These are phyloP conservation scores for Brachionus angularis DNA, from an alignment of 1,140 invertebrate species.

Conservation along the genomic window DNA sequence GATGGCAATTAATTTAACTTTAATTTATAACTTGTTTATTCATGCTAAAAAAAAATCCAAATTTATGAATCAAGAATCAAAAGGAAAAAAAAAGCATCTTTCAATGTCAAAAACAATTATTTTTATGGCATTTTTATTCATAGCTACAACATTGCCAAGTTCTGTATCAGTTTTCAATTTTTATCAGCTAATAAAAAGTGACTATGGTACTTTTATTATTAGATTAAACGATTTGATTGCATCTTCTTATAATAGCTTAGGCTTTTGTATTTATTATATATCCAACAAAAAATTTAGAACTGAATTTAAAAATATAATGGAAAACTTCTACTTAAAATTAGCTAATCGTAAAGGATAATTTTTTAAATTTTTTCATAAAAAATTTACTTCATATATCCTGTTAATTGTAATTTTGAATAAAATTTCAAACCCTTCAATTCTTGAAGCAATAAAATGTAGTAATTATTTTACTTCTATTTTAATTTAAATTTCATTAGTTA, in stretches of 20 bases:
- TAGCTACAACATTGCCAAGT: not conserved
- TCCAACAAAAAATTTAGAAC: not conserved
- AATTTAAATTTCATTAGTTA: too few relatives aligned
- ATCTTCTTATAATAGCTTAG: not conserved
- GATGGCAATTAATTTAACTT: not conserved
- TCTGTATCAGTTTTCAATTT: not conserved
- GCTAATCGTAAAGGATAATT: too few relatives aligned
- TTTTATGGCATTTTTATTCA: not conserved
- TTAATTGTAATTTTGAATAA: too few relatives aligned
- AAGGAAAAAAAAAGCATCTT: not conserved
- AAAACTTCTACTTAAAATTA: too few relatives aligned
- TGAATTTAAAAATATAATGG: not conserved
- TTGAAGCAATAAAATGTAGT: too few relatives aligned
- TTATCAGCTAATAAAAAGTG: not conserved
- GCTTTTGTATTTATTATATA: not conserved
- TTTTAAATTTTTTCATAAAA: too few relatives aligned
- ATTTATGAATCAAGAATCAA: not conserved
- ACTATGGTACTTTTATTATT: not conserved
- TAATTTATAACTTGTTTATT: not conserved
- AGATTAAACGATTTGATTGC: not conserved
- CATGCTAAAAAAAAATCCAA: too few relatives aligned
- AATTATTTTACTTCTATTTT: too few relatives aligned
- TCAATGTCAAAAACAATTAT: slow-evolving; percentile 11
- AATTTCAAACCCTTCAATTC: too few relatives aligned
- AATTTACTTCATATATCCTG: too few relatives aligned